phyloP scores from a whole-genome alignment of 2,797 vertebrate species.

The Hirundo rustica region DNA sequence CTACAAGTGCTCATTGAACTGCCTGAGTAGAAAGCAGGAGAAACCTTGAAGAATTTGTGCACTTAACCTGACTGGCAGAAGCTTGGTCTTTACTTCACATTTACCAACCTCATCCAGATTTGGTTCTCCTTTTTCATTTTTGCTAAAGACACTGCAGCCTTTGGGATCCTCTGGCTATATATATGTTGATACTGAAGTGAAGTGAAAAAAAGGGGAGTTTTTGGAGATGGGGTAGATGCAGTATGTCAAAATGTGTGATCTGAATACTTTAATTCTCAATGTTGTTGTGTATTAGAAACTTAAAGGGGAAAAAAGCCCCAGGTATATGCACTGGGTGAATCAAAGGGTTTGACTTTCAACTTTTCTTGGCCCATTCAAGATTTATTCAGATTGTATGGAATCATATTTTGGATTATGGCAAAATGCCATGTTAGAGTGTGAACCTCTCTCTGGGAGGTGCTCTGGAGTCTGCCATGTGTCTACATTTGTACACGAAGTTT shows the following conservation, averaged over 20 bases:
- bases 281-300: neutral
- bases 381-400: neutral
- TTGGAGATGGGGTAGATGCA: neutral
- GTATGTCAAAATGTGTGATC: neutral
- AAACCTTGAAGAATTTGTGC: neutral
- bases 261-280: neutral
- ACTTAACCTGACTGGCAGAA: neutral
- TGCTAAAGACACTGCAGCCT: neutral
- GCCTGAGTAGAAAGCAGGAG: neutral
- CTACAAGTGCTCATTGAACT: neutral
- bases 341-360: neutral
- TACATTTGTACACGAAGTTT: neutral
- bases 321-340: neutral
- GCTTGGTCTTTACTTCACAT: neutral
- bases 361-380: neutral
- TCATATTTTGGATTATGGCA: neutral
- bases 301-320: fast-evolving
- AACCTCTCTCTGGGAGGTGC: neutral
- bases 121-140: neutral
- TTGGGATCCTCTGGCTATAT: neutral
- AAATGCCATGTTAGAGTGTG: neutral
- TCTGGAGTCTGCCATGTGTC: neutral
- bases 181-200: neutral
- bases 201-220: neutral
- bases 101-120: neutral